Evolutionary conservation across 2,888 invertebrate genomes (phyloP).

Genomic region (Pseudeuparius sepicola): DNA sequence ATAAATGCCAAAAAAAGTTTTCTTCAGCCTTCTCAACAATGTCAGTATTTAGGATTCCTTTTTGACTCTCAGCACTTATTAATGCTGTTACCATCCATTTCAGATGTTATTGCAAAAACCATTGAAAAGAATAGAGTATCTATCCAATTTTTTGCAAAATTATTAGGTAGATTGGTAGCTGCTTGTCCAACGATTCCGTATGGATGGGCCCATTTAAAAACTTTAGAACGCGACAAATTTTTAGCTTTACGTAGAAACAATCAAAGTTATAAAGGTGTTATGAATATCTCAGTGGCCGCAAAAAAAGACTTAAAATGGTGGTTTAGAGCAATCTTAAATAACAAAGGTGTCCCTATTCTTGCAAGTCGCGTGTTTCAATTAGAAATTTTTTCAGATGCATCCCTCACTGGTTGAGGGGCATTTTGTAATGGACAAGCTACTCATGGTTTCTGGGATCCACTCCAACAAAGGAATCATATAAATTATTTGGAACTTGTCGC

Average conservation of each 20-base stretch:
- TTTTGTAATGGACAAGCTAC: slow-evolving; percentile 6
- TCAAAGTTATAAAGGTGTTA: too few species aligned
- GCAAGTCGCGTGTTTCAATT: too few species aligned
- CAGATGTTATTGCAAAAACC: slow-evolving; percentile 7
- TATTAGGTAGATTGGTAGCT: slow-evolving; percentile 18
- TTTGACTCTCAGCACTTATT: too few species aligned
- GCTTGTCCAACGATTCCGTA: slow-evolving; percentile 18
- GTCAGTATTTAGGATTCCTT: slow-evolving; percentile 21
- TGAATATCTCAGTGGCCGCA: too few species aligned
- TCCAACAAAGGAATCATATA: slow-evolving; percentile 6
- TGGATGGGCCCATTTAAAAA: slow-evolving; percentile 18
- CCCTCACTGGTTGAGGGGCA: slow-evolving; percentile 5
- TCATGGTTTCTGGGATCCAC: slow-evolving; percentile 12
- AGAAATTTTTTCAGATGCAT: slow-evolving; percentile 10
- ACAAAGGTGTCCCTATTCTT: too few species aligned
- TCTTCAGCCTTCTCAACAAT: slow-evolving; percentile 14
- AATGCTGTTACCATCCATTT: too few species aligned
- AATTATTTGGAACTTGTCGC: slow-evolving; percentile 10
- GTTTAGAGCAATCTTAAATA: too few species aligned
- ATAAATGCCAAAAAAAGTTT: slow-evolving; percentile 19
- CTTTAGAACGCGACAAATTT: slow-evolving; percentile 16
- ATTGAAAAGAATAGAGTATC: slow-evolving; percentile 9
- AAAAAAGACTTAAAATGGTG: too few species aligned
- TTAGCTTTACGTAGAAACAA: slow-evolving; percentile 12
- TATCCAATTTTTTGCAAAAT: slow-evolving; percentile 13